Base-by-base conservation (phyloP, 2,888 invertebrate genomes). In the Dasypolia templi region DNA sequence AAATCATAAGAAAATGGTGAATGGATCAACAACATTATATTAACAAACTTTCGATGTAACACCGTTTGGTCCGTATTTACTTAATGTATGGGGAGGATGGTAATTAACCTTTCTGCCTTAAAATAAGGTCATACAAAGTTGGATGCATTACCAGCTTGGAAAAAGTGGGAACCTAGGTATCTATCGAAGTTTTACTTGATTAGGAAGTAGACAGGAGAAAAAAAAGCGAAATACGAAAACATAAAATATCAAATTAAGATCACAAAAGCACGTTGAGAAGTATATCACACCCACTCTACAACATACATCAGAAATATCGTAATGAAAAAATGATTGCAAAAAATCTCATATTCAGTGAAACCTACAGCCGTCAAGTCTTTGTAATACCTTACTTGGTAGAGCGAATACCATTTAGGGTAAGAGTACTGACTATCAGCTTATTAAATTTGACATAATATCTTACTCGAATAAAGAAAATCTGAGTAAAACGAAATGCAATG, bases 261-360 rank as follows among this genome's bases (percentile, higher is more conserved):
- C 4, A 26, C 32, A 26, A 29, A 32, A 51, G 29, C 32, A 53
- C 26, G 55, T 62, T 12, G 39, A 67, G 26, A 44, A 77, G 53
- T 56, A 79, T 32, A 72, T 78, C 22, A 64, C 29, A 65, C 35
- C n/a, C 11, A 39, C 17, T 53, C 44, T 51, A 35, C 56, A 44
- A 62, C 64, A 64, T 64, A 75, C n/a, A n/a, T 70, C 46, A 69
- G 74, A 75, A 67, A 49, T 59, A 68, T 17, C 6, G 68, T 39
- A 49, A 77, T 67, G 67, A 26, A 80, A 46, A 70, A 29, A 59
- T 62, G 51, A 17, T 75, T 32, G 46, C 17, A 63, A 76, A 62
- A 75, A 72, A 74, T 79, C 67, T 85, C 73, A 84, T 80, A 77
- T 77, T 58, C 53, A 67, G 62, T 72, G 70, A 63, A 77, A 55